Conservation (phyloP, 2,113 vertebrate species). For the Myocastor coypus region DNA sequence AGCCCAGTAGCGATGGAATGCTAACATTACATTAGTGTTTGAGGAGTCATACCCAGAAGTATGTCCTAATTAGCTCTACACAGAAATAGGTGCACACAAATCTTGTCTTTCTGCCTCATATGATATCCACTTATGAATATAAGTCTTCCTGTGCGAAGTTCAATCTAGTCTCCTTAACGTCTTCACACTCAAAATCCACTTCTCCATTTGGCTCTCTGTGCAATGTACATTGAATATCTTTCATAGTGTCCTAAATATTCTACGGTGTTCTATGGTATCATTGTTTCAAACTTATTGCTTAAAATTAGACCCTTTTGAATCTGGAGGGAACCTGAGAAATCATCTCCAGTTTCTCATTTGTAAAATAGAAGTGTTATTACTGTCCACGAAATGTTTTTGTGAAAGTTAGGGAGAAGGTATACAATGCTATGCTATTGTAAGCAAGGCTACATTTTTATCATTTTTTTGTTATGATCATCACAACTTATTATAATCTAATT, state of each 20-base stretch:
- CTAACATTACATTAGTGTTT: background rate
- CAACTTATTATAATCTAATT: background rate
- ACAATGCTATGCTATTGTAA: background rate
- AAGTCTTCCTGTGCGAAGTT: background rate
- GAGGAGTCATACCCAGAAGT: background rate
- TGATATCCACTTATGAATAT: background rate
- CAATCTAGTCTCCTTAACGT: background rate
- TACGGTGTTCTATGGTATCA: background rate
- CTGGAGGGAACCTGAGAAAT: background rate
- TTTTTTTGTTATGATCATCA: background rate
- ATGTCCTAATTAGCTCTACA: background rate
- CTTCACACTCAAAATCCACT: background rate
- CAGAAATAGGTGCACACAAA: background rate
- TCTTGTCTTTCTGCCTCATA: background rate
- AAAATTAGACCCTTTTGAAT: background rate
- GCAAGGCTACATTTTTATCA: background rate
- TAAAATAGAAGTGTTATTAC: background rate
- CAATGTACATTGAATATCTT: background rate
- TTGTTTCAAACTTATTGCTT: background rate
- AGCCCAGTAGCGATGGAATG: background rate
- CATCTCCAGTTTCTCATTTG: background rate
- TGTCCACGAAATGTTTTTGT: background rate
- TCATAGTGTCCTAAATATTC: too few relatives aligned
- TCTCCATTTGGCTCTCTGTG: background rate
- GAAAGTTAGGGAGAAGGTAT: background rate